These are phyloP conservation scores for Dermatemys mawii DNA, from an alignment of 2,113 vertebrate genomes.

Conservation along the genomic window DNA sequence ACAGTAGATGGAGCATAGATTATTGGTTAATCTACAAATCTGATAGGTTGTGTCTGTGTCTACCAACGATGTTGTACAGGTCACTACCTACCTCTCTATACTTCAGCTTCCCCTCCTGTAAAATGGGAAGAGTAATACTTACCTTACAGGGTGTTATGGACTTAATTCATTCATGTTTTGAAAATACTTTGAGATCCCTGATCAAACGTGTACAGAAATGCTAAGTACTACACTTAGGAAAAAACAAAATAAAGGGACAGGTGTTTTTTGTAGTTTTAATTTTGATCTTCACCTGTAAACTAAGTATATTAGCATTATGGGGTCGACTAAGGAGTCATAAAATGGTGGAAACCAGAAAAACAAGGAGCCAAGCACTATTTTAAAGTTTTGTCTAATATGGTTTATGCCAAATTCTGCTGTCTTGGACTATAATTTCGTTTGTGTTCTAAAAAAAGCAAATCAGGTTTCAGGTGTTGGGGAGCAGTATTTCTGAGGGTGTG, in stretches of 20 bases:
- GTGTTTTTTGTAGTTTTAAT: neutral
- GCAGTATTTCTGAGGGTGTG: neutral
- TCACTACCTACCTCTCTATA: neutral
- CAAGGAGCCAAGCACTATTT: accelerated
- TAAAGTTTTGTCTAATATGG: neutral
- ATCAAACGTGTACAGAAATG: neutral
- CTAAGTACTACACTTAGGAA: neutral
- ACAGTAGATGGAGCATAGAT: neutral
- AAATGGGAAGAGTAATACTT: neutral
- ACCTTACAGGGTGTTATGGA: neutral
- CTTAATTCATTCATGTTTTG: neutral
- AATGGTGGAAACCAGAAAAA: neutral
- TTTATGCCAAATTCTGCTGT: neutral
- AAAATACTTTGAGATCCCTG: neutral
- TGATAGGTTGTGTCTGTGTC: neutral
- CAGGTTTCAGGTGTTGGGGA: too few relatives aligned
- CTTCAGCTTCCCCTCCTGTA: neutral
- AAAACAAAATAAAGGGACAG: neutral
- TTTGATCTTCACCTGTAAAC: neutral
- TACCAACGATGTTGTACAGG: neutral
- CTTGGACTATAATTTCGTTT: neutral
- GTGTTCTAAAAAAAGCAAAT: neutral
- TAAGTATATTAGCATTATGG: neutral
- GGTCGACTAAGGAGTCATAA: accelerated
- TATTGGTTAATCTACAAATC: neutral